A percentile compares a stretch with the other conserved stretches of the same genome.
Evolutionary conservation across 2,888 invertebrate species (phyloP).

Genomic region (Diachrysia chrysitis): DNA sequence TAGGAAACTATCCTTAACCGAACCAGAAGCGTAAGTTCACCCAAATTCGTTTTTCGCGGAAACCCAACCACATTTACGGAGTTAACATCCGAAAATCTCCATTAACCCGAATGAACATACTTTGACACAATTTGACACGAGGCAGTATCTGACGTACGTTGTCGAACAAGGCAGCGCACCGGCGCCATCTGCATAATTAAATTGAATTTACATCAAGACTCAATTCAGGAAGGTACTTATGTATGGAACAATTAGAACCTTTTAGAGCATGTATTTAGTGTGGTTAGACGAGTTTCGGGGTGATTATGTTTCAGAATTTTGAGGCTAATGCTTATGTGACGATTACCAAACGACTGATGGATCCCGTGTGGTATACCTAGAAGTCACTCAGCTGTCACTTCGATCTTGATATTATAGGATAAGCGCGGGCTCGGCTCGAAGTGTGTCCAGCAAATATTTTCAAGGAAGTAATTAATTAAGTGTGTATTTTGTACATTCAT

Average conservation of each 20-base stretch:
- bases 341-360: no score
- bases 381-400: no score
- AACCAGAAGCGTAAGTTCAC: not conserved
- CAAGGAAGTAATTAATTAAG: no score
- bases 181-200: constrained; percentile 69
- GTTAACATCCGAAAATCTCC: constrained; percentile 42
- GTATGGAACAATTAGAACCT: constrained; percentile 55
- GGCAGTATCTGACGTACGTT: constrained; percentile 16
- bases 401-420: no score
- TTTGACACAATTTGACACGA: constrained; percentile 35
- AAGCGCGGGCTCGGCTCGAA: no score
- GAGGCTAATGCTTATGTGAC: not conserved
- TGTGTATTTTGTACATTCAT: no score
- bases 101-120: constrained; percentile 44
- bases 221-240: constrained; percentile 53
- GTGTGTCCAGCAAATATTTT: no score
- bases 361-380: no score
- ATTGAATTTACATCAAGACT: constrained; percentile 67
- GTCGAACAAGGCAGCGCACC: constrained; percentile 33
- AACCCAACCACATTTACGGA: constrained; percentile 25
- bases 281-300: constrained; percentile 13
- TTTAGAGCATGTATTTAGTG: constrained; percentile 55
- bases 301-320: constrained; percentile 36
- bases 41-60: not conserved
- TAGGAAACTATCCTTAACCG: not conserved